Percentiles rank a stretch among this genome's conserved stretches.
Conservation (phyloP, 2,113 vertebrate species). For the Scomber japonicus region DNA sequence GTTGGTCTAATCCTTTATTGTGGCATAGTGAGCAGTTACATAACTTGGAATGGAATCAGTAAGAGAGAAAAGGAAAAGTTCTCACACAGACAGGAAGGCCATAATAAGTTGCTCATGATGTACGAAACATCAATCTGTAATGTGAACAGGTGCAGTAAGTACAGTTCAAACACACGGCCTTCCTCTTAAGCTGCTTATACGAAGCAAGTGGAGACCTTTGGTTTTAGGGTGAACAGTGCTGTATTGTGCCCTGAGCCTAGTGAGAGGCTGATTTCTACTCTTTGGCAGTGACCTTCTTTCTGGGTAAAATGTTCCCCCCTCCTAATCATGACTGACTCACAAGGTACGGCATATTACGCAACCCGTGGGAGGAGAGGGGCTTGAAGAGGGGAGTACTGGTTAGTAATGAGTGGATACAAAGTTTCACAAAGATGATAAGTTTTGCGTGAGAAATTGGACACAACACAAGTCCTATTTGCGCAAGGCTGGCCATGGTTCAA, state of each 20-base stretch:
- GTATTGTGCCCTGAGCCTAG: conserved; percentile 64
- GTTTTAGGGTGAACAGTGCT: conserved; percentile 62
- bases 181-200: conserved; percentile 53
- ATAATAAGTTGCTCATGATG: conserved; percentile 34
- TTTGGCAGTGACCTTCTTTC: conserved; percentile 72
- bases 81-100: conserved; percentile 58
- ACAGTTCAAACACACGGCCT: conserved; percentile 40
- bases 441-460: conserved; percentile 67
- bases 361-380: conserved; percentile 59
- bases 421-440: conserved; percentile 72
- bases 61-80: conserved; percentile 65
- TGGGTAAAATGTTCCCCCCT: conserved; percentile 63
- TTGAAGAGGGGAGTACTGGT: conserved; percentile 43
- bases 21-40: conserved; percentile 75
- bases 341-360: conserved; percentile 79
- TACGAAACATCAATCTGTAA: conserved; percentile 15
- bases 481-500: conserved; percentile 63
- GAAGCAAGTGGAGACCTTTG: conserved; percentile 39
- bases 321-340: conserved; percentile 65
- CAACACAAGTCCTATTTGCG: conserved; percentile 62
- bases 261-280: conserved; percentile 72
- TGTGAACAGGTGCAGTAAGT: conserved; percentile 51
- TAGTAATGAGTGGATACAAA: conserved; percentile 71
- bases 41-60: conserved; percentile 75
- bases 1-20: conserved; percentile 76